Conservation (phyloP, 2,797 vertebrate genomes). For the Paedocypris micromegethes region DNA sequence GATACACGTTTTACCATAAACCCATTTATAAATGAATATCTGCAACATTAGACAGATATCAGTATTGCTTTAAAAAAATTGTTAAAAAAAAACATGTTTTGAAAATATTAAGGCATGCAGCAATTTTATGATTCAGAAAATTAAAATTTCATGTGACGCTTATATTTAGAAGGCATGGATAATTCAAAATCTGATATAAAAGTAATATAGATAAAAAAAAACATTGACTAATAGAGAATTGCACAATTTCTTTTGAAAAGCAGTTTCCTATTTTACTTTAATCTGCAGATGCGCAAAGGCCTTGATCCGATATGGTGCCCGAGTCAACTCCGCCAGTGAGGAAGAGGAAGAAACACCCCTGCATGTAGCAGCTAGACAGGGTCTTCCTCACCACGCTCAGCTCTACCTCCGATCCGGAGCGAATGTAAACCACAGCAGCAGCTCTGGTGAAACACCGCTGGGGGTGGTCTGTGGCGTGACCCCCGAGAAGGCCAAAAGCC, state of each 20-base stretch:
- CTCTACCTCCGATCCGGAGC: slow-evolving; percentile 66
- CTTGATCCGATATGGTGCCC: slow-evolving; percentile 64
- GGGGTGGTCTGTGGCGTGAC: slow-evolving; percentile 54
- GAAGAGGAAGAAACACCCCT: slow-evolving; percentile 57
- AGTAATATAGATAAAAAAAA: background rate
- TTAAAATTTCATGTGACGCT: too few species aligned
- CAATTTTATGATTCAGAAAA: too few species aligned
- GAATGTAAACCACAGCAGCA: slow-evolving; percentile 46
- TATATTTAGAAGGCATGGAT: background rate
- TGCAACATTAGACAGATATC: too few species aligned
- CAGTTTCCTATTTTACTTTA: background rate
- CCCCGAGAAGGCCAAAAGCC: background rate
- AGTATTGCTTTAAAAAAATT: too few species aligned
- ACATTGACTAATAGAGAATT: background rate
- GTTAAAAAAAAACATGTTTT: too few species aligned
- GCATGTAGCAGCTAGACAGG: slow-evolving; percentile 62
- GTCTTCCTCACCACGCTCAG: slow-evolving; percentile 57
- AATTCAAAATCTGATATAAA: background rate
- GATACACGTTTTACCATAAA: too few species aligned
- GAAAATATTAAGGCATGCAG: too few species aligned
- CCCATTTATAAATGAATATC: too few species aligned
- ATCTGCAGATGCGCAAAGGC: slow-evolving; percentile 62
- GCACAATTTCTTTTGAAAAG: too few species aligned
- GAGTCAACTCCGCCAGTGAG: slow-evolving; percentile 52
- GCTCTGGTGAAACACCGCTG: slow-evolving; percentile 59